phyloP scores from a whole-genome alignment of 2,888 invertebrate genomes.

The Onchidella celtica region DNA sequence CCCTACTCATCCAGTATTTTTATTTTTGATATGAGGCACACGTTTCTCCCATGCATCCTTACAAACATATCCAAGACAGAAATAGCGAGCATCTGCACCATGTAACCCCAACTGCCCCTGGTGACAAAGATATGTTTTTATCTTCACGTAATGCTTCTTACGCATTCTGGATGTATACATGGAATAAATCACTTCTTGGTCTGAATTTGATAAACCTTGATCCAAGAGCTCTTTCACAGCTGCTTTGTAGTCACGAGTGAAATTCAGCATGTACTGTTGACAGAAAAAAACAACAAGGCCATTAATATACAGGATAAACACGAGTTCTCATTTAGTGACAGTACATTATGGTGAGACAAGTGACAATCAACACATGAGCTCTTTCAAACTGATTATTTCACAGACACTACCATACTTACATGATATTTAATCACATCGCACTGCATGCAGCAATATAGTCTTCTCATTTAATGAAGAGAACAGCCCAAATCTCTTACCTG shows the following conservation, averaged over 20 bases:
- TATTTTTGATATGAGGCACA: conserved; percentile 24
- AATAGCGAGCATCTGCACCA: conserved; percentile 53
- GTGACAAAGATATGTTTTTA: conserved; percentile 56
- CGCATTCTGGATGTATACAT: conserved; percentile 55
- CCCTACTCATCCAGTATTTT: too few species aligned
- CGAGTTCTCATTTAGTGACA: too few species aligned
- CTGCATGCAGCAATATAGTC: too few species aligned
- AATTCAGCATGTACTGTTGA: conserved; percentile 52
- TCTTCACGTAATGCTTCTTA: conserved; percentile 49
- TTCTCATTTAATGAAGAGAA: too few species aligned
- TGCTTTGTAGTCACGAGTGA: conserved; percentile 51
- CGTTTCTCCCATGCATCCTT: conserved; percentile 46
- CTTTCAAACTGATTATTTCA: too few species aligned
- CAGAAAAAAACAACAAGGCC: too few species aligned
- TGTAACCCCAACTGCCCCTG: conserved; percentile 57
- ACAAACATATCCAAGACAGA: conserved; percentile 58
- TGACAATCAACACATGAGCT: too few species aligned
- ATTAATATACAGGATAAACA: too few species aligned
- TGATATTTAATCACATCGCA: too few species aligned
- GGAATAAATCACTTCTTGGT: conserved; percentile 56
- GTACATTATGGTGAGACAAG: too few species aligned
- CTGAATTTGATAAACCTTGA: conserved; percentile 49
- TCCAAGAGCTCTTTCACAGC: conserved; percentile 53
- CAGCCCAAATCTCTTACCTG: too few species aligned
- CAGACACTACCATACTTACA: too few species aligned